phyloP scores from a whole-genome alignment of 2,888 invertebrate genomes.

The Thecophora atra region DNA sequence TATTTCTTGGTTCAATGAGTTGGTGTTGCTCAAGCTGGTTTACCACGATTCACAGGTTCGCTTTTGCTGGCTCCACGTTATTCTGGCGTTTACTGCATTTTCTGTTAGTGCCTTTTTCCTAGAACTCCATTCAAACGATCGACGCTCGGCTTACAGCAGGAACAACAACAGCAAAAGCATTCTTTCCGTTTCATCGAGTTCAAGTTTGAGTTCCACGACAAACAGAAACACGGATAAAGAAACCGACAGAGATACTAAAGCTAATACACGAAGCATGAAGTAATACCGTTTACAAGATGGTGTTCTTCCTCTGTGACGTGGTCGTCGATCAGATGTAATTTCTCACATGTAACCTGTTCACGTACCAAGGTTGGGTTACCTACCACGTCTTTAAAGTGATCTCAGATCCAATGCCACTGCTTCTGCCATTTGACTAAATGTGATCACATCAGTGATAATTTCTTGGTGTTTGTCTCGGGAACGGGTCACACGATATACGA shows the following conservation, averaged over 20 bases:
- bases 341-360: background rate
- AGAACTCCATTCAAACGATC: slow-evolving; percentile 31
- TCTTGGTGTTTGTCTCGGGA: no score
- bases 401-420: no score
- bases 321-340: background rate
- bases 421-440: no score
- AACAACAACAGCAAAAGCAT: background rate
- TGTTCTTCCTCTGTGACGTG: background rate
- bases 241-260: no score
- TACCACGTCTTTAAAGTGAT: no score
- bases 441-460: no score
- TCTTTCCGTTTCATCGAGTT: slow-evolving; percentile 8
- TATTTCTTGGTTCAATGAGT: background rate
- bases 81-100: background rate
- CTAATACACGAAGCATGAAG: slow-evolving; percentile 6
- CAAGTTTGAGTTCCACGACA: slow-evolving; percentile 5
- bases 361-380: no score
- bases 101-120: slow-evolving; percentile 6
- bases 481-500: no score
- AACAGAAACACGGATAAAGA: background rate
- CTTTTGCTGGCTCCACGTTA: no score
- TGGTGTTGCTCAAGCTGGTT: background rate
- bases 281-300: background rate
- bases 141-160: background rate
- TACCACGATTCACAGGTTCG: background rate